Base-by-base conservation (phyloP, 2,113 vertebrate genomes). In the Callionymus lyra region DNA sequence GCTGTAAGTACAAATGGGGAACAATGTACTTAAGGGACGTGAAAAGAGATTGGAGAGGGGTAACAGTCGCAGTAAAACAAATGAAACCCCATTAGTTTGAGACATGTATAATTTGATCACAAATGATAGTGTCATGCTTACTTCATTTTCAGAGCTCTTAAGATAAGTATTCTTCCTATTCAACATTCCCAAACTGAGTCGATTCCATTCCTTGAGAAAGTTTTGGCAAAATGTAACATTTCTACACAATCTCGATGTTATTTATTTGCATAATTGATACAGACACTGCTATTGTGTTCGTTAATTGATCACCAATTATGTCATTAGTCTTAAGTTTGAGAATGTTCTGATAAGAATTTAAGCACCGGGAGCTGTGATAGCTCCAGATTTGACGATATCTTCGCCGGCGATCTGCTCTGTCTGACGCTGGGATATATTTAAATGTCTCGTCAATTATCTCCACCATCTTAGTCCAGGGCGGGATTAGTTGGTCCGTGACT, bases 241-340 rank as follows among this genome's bases (percentile, higher is more conserved):
- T 8, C 10, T 33, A 10, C 56, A 49, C 35, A 16, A 65, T 33
- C 35, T 19, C 3, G 17, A 37, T 34, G 52, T 44, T 34, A 33
- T 35, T 16, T 54, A 56, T 76, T 78, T 68, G 38, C 64, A 65
- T 44, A 74, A 82, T 60, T 66, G 59, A 50, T 56, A 48, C 44
- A 31, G 44, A 59, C 37, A 52, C 47, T 27, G 49, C 58, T 17
- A 65, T 80, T 79, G 70, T 82, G 13, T 9, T 18, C 0, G 2
- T 62, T 76, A 76, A 82, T 56, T 65, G 68, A 68, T 41, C 38
- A 2, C 53, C 53, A 65, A 72, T 78, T 59, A 68, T 16, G 44
- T 55, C 44, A 68, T 79, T 77, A 73, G 72, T 67, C 63, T 58
- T n/a, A n/a, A n/a, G 50, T 12, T 49, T 53, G 56, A 52, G 44